Conservation (phyloP, 2,888 invertebrate species). For the Metallyticus violacea region DNA sequence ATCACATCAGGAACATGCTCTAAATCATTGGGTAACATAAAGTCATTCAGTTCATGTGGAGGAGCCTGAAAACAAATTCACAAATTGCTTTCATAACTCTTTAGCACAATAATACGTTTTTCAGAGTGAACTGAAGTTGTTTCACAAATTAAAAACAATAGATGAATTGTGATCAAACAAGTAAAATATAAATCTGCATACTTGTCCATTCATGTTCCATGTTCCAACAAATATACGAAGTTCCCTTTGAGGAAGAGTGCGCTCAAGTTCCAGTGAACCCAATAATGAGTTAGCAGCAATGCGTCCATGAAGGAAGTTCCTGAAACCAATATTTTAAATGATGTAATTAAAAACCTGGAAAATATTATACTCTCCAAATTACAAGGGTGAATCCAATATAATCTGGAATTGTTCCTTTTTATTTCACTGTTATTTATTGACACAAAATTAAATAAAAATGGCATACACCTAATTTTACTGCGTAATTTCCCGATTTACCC, state of each 20-base stretch:
- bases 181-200: constrained; percentile 46
- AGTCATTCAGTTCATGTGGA: constrained; percentile 73
- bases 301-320: constrained; percentile 77
- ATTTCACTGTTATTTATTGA: no score
- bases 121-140: not conserved
- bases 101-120: not conserved
- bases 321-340: constrained; percentile 40
- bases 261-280: constrained; percentile 80
- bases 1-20: constrained; percentile 88
- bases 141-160: not conserved
- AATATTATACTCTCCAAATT: no score
- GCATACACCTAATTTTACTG: no score
- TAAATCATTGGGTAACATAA: constrained; percentile 80
- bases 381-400: no score
- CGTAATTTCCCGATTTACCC: no score
- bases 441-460: no score
- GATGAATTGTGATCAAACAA: not conserved
- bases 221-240: constrained; percentile 87
- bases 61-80: constrained; percentile 49
- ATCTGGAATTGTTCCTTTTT: no score
- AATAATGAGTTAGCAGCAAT: constrained; percentile 77
- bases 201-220: constrained; percentile 98
- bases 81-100: not conserved
- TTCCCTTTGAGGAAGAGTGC: constrained; percentile 81
- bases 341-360: no score